Evolutionary conservation across 2,113 vertebrate genomes (phyloP), one percentile per base, ranked within the genome.

Genomic region (Campylomormyrus tamandua): DNA sequence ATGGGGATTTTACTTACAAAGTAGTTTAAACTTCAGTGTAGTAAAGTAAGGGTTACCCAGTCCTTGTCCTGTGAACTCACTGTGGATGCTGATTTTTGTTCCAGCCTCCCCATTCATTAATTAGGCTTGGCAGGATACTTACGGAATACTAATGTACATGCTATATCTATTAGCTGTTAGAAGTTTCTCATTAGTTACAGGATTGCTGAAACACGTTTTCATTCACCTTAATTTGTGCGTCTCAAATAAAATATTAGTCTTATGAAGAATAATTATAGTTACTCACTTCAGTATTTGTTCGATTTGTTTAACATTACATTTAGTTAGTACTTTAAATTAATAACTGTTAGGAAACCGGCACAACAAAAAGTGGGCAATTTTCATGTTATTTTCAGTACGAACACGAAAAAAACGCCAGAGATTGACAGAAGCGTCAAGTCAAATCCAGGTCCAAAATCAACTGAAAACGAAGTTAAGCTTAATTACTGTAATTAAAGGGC

Each of bases 401-500:
- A 80, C 35, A 80, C 74, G 74, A 39, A 39, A 53, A 62, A 80
- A 80, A 80, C n/a, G 74, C 35, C 74, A 80, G 27, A 17, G 13
- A 39, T 19, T 80, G 74, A 80, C 74, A 80, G 15, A 39, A 8
- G 74, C 24, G 58, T 66, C 58, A 66, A 66, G 70, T 80, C 35
- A 80, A 42, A 80, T 19, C 35, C 74, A 19, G 35, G 17, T 80
- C 31, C 35, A 13, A 80, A 80, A 80, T 42, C 74, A 80, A 70
- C n/a, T 70, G 74, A 42, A 42, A 80, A 39, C 74, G 17, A 42
- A 80, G 17, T 42, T 80, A 84, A 10, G 83, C 83, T 21, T 84
- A 84, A 84, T 84, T 48, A 84, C 83, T 80, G 74, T 80, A 80
- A 80, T 48, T 84, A 84, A 48, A 84, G 42, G 80, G 21, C 9